Evolutionary conservation across 2,797 vertebrate species (phyloP).

Genomic region (Onychomys leucogaster): DNA sequence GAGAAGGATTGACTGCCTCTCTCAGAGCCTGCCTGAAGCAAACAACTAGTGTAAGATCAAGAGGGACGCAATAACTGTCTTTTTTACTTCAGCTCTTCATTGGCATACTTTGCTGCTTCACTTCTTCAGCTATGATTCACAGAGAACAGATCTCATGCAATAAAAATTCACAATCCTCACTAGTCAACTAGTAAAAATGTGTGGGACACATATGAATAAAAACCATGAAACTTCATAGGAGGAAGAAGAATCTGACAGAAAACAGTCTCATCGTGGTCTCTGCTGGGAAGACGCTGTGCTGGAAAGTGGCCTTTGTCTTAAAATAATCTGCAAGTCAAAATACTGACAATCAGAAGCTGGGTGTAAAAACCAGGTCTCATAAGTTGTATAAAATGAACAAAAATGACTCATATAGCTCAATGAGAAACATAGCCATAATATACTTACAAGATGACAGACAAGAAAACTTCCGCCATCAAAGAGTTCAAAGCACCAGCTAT

Average conservation of each 20-base stretch:
- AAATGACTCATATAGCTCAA: not conserved
- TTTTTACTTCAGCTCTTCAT: conserved; percentile 1
- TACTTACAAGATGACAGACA: conserved; percentile 3
- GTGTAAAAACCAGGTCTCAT: conserved; percentile 43
- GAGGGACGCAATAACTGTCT: not conserved
- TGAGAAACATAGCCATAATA: not conserved
- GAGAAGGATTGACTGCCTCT: not conserved
- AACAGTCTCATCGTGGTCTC: not conserved
- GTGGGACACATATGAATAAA: not conserved
- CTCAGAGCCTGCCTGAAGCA: not conserved
- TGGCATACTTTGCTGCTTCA: conserved; percentile 15
- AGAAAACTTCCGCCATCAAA: conserved; percentile 18
- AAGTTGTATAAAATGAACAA: conserved; percentile 31
- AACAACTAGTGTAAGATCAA: not conserved
- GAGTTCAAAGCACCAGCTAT: not conserved
- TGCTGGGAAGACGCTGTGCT: not conserved
- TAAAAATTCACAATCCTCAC: not conserved
- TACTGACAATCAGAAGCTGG: not conserved
- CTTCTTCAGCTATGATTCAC: conserved; percentile 19
- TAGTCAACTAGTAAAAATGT: conserved; percentile 36
- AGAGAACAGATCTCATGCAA: not conserved
- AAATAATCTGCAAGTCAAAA: conserved; percentile 59
- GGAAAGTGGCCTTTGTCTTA: conserved; percentile 39
- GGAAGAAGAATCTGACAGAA: conserved; percentile 39
- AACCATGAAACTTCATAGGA: conserved; percentile 2